Conservation (phyloP, 2,888 invertebrate genomes). For the Trissolcus japonicus region DNA sequence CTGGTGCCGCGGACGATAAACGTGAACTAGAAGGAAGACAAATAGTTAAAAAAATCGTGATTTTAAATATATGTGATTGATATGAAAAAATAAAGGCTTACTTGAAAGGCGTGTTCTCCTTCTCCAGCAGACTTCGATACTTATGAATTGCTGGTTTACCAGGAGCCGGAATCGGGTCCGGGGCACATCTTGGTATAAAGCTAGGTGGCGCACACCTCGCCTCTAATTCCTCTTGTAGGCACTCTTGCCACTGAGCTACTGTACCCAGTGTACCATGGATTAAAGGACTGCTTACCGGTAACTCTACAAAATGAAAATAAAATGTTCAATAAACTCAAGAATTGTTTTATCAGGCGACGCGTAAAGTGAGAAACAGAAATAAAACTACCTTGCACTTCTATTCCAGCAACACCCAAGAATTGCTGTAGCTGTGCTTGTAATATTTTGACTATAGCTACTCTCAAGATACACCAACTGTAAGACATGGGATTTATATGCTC, state of each 20-base stretch:
- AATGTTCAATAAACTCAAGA: not conserved
- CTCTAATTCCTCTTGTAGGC: conserved; percentile 86
- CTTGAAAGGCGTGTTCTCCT: conserved; percentile 96
- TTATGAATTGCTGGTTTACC: conserved; percentile 91
- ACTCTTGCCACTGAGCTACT: conserved; percentile 92
- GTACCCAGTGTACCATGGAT: conserved; percentile 92
- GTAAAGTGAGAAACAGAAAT: not conserved
- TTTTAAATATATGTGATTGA: not conserved
- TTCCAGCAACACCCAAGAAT: conserved; percentile 91
- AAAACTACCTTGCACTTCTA: conserved; percentile 88
- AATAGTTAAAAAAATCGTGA: not conserved
- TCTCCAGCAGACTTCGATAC: conserved; percentile 93
- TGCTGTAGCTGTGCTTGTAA: conserved; percentile 90
- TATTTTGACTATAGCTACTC: conserved; percentile 90
- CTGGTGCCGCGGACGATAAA: conserved; percentile 84
- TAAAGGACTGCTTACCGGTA: conserved; percentile 95
- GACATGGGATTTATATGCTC: conserved; percentile 96
- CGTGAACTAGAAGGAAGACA: conserved; percentile 77
- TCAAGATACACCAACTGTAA: conserved; percentile 96
- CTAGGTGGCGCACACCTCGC: conserved; percentile 87
- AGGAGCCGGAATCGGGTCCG: conserved; percentile 81
- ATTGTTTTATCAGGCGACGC: not conserved
- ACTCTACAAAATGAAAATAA: conserved; percentile 79
- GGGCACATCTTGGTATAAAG: conserved; percentile 94
- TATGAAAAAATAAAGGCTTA: conserved; percentile 72